Evolutionary conservation across 2,113 vertebrate species (phyloP).

Genomic region (Hyla sarda): DNA sequence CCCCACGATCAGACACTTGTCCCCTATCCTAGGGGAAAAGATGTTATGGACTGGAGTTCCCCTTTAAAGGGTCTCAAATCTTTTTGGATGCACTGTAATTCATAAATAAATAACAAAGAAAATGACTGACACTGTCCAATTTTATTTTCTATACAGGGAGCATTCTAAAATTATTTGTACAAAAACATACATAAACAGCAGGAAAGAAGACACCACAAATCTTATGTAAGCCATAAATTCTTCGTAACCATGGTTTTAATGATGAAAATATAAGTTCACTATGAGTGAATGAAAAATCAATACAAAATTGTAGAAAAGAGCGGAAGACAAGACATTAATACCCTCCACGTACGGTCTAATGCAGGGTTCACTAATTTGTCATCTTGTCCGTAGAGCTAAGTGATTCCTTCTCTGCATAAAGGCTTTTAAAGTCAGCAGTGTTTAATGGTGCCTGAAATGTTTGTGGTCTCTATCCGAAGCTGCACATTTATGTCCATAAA

Average conservation of each 20-base stretch:
- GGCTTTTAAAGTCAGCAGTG: constrained; percentile 44
- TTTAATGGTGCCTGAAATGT: constrained; percentile 45
- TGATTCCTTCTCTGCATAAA: constrained; percentile 38
- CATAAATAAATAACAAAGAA: no score
- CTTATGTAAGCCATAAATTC: background rate
- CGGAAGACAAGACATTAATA: no score
- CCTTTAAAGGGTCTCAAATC: no score
- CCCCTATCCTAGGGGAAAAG: no score
- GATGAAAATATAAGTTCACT: background rate
- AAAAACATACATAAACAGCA: no score
- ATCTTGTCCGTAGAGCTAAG: background rate
- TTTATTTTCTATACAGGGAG: no score
- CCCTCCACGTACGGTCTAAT: background rate
- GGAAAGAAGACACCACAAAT: no score
- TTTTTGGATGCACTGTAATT: no score
- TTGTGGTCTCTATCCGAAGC: constrained; percentile 25
- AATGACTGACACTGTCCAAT: no score
- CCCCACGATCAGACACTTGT: no score
- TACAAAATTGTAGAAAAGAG: background rate
- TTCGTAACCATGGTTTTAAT: background rate
- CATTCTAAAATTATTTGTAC: no score
- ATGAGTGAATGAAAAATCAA: background rate
- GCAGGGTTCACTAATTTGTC: constrained; percentile 19
- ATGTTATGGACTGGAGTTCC: no score
- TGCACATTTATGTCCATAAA: constrained; percentile 47